These are phyloP conservation scores for Amia ocellicauda DNA, from an alignment of 2,113 vertebrate genomes.

Conservation along the genomic window DNA sequence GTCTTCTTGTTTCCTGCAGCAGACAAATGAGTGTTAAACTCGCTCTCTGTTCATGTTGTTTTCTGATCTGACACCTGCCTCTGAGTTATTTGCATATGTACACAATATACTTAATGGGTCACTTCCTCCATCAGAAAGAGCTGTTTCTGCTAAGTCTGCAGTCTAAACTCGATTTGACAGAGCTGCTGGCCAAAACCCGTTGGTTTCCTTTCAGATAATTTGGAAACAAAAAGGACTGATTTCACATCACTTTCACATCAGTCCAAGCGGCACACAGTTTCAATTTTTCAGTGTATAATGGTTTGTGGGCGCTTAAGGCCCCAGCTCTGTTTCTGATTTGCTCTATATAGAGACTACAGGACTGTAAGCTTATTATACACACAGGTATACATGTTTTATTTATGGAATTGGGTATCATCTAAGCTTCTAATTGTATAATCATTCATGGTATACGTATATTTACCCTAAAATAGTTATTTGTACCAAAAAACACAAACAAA, in stretches of 20 bases:
- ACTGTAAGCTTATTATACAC: too few species aligned
- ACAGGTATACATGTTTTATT: too few species aligned
- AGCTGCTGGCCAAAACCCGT: conserved; percentile 32
- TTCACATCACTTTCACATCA: conserved; percentile 38
- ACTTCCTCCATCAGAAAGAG: conserved; percentile 43
- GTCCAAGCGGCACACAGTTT: conserved; percentile 28
- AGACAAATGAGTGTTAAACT: conserved; percentile 33
- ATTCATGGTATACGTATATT: too few species aligned
- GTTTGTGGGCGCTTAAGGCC: too few species aligned
- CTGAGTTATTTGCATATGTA: conserved; percentile 50
- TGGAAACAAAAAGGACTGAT: conserved; percentile 44
- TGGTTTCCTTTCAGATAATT: conserved; percentile 42
- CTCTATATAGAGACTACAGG: too few species aligned
- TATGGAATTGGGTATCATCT: too few species aligned
- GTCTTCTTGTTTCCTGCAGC: conserved; percentile 21
- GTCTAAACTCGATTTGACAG: conserved; percentile 34
- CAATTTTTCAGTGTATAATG: conserved; percentile 21
- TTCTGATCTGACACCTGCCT: conserved; percentile 42
- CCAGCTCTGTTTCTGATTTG: too few species aligned
- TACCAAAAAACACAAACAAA: too few species aligned
- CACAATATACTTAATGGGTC: conserved; percentile 54
- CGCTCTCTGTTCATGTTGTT: conserved; percentile 11
- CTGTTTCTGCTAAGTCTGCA: conserved; percentile 28
- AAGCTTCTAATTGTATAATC: too few species aligned
- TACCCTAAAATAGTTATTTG: too few species aligned